Base-by-base conservation (phyloP, 2,113 vertebrate genomes). In the Macrotus californicus region DNA sequence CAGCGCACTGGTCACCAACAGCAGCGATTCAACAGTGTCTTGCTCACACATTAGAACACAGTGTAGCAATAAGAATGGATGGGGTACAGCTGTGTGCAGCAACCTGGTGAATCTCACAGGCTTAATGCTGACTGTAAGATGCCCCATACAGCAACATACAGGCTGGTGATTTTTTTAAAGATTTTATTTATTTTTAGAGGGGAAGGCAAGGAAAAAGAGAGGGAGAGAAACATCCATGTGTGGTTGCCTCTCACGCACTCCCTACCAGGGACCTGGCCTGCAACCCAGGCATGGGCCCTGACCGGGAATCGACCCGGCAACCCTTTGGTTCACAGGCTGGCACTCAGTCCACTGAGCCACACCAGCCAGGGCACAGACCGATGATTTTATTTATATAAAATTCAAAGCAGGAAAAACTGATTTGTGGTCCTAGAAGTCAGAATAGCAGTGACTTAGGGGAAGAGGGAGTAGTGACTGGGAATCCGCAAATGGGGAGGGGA, bases 1-100 rank as follows among this genome's bases (percentile, higher is more conserved):
- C 61, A 64, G n/a, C 22, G 26, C 36, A 56, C n/a, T 69, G 77
- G 75, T 81, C 11, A 64, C 82, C 52, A 87, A 34, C 11, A 41
- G 26, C 86, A 79, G 2, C 87, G 76, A 21, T 86, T 59, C 39
- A 67, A 84, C 87, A 87, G 80, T 59, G 19, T 95, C 81, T 89
- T 92, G 52, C 67, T 93, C 22, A 1, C 52, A 4, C 16, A 21
- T 16, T 59, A 22, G 59, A 80, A 41, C 69, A 61, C 72, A 50
- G 8, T 8, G 5, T 73, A 88, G 56, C 39, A 56, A 29, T 93
- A 66, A 89, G 77, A 56, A 70, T 72, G 21, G 16, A 36, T 64
- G 56, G 81, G n/a, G n/a, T 50, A 12, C 6, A 88, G 21, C 54
- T 81, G 5, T 87, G 31, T 81, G 4, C 34, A 93, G 9, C 41